These are phyloP conservation scores for Lasioglossum lativentre DNA, from an alignment of 2,888 invertebrate genomes.

Conservation along the genomic window DNA sequence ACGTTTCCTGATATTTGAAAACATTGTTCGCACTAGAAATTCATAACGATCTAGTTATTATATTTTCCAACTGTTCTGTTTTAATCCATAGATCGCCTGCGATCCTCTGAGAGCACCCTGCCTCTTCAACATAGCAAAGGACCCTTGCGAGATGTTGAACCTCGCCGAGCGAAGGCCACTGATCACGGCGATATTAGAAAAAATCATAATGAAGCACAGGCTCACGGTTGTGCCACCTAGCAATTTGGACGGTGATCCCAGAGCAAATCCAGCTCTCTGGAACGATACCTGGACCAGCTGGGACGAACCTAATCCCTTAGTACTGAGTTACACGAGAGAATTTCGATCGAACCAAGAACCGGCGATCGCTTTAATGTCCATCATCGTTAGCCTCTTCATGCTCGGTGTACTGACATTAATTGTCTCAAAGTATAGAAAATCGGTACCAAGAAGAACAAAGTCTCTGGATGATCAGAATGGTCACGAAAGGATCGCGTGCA, in stretches of 20 bases:
- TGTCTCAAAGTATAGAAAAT: conserved; percentile 15
- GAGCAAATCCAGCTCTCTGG: conserved; percentile 86
- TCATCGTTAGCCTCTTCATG: conserved; percentile 37
- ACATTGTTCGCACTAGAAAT: too few species aligned
- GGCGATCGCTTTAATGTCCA: conserved; percentile 4
- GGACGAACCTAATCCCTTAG: conserved; percentile 82
- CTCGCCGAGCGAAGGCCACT: conserved; percentile 83
- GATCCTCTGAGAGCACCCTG: conserved; percentile 80
- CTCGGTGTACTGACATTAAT: conserved; percentile 29
- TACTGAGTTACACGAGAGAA: not conserved
- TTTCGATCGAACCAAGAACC: not conserved
- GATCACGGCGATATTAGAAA: conserved; percentile 84
- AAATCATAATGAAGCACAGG: conserved; percentile 83
- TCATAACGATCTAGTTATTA: not conserved
- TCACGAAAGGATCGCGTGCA: not conserved
- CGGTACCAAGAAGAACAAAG: not conserved
- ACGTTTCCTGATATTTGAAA: not conserved
- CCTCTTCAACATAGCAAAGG: conserved; percentile 82
- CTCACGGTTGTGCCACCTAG: conserved; percentile 83
- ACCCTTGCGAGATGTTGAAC: conserved; percentile 85
- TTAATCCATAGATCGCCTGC: conserved; percentile 74
- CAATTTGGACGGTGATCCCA: conserved; percentile 84
- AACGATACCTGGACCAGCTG: conserved; percentile 87
- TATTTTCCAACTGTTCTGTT: not conserved
- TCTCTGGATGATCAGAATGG: not conserved